A percentile compares a stretch with the other conserved stretches of the same genome.
Conservation (phyloP, 2,113 vertebrate genomes). For the Candoia aspera region DNA sequence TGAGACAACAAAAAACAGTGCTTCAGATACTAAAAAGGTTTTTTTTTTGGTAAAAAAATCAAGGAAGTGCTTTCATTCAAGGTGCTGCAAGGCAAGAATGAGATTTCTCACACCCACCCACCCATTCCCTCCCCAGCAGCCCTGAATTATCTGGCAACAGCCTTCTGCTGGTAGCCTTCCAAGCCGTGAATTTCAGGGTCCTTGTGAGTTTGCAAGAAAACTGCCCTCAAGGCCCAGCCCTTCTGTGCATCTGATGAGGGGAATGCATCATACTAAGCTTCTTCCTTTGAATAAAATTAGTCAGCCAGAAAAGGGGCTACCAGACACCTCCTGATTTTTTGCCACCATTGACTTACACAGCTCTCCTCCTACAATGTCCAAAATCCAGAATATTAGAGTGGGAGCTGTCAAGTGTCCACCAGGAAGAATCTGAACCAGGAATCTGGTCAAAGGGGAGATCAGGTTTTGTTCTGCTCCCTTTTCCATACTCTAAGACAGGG, state of each 20-base stretch:
- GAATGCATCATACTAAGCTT: neutral
- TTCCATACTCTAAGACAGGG: neutral
- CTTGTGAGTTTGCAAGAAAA: neutral
- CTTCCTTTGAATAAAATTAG: no score
- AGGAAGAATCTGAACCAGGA: rapidly evolving
- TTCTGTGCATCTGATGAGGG: neutral
- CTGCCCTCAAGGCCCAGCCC: neutral
- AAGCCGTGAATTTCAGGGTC: neutral
- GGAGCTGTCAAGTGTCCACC: rapidly evolving
- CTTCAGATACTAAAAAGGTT: neutral
- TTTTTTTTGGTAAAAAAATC: neutral
- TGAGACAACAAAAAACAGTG: rapidly evolving
- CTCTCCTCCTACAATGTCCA: neutral
- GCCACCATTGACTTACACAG: no score
- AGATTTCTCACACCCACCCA: neutral
- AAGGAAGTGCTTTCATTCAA: neutral
- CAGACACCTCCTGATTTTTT: neutral
- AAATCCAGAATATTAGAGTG: neutral
- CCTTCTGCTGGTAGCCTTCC: neutral
- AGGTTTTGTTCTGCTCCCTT: neutral
- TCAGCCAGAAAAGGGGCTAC: neutral
- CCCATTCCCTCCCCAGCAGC: neutral
- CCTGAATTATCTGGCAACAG: neutral
- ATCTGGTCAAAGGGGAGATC: neutral
- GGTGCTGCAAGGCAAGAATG: neutral